These are phyloP conservation scores for Anser brachyrhynchus DNA, from an alignment of 2,113 vertebrate species.

Conservation along the genomic window DNA sequence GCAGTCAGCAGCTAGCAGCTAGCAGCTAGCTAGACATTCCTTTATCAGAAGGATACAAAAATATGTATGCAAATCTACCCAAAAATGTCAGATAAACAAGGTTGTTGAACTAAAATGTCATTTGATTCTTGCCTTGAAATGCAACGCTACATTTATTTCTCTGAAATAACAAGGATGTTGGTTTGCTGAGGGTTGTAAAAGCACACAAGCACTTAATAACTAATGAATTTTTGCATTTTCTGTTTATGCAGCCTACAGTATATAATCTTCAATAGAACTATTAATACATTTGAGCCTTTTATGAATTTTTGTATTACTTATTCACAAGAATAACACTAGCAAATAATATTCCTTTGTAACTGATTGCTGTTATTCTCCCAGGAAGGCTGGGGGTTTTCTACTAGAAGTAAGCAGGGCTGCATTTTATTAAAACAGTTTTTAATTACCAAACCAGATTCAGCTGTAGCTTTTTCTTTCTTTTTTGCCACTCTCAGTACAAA, in stretches of 20 bases:
- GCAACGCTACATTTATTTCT: constrained; percentile 58
- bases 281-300: constrained; percentile 70
- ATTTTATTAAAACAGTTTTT: constrained; percentile 68
- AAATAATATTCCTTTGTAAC: constrained; percentile 74
- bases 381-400: constrained; percentile 60
- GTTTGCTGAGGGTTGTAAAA: constrained; percentile 72
- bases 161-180: constrained; percentile 63
- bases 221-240: constrained; percentile 74
- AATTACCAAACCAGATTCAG: constrained; percentile 61
- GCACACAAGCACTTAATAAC: constrained; percentile 74
- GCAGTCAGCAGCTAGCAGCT: constrained; percentile 37
- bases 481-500: constrained; percentile 50
- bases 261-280: constrained; percentile 74
- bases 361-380: constrained; percentile 73
- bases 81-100: constrained; percentile 64
- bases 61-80: constrained; percentile 51
- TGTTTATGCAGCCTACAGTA: constrained; percentile 67
- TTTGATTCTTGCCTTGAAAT: constrained; percentile 67
- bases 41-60: constrained; percentile 46
- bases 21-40: constrained; percentile 25
- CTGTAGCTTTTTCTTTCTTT: constrained; percentile 55
- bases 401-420: constrained; percentile 60
- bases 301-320: constrained; percentile 73
- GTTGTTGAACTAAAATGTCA: constrained; percentile 64
- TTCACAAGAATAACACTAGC: constrained; percentile 62